Base-by-base conservation (phyloP, 2,888 invertebrate genomes). In the Leptopilina drosophilae region DNA sequence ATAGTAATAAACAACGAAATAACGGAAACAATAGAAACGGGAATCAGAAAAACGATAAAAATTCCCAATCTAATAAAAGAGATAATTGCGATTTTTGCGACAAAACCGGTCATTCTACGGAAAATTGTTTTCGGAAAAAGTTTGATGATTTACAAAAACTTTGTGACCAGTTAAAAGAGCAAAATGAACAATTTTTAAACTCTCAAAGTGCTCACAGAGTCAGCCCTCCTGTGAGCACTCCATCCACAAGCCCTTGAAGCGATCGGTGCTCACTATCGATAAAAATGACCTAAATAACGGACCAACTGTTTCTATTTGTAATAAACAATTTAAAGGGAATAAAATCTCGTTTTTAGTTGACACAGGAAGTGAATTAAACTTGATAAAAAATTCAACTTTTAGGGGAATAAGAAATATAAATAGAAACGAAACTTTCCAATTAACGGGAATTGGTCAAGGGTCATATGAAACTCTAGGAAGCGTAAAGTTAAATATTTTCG, bases 331-430 rank as follows among this genome's bases (percentile, higher is more conserved):
- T n/a, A 12, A 56, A 14, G 56, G n/a, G 1, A n/a, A 33, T 33
- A 33, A 11, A 40, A 42, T 15, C 8, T 66, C 42, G 2, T 66
- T 66, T 66, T 8, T 66, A 42, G 15, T 66, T 5, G 66, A 66
- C n/a, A 66, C 46, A n/a, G 66, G 66, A 6, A 15, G 66, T 9
- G 66, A 66, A 46, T 46, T 66, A 42, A 66, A 66, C 15, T 42
- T 66, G 15, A 66, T 66, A 46, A 66, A 46, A 40, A 42, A 40
- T 40, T 66, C n/a, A 42, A 42, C 8, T 8, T n/a, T 42, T 1
- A 65, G 40, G 40, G 7, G 40, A n/a, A 59, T 14, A 59, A 56
- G 14, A 1, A 64, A 42, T 15, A n/a, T 66, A 42, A 40, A 66
- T 40, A 15, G 40, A 46, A n/a, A 5, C 8, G n/a, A 40, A 65